Percentiles rank a stretch among this genome's conserved stretches.
phyloP scores from a whole-genome alignment of 2,797 vertebrate genomes.

The Limnodromus scolopaceus region DNA sequence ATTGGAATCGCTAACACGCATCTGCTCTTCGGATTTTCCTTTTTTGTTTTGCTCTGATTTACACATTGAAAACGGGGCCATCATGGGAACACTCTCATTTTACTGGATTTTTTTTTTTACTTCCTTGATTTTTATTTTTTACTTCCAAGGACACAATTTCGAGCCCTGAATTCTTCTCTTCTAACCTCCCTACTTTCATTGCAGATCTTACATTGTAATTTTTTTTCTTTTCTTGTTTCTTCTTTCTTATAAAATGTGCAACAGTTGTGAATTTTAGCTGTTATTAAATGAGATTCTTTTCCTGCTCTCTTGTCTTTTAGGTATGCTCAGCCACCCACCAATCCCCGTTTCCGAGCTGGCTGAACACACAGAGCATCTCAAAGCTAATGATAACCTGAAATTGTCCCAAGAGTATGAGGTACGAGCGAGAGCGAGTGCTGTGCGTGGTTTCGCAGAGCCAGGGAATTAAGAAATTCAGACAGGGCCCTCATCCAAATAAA shows the following conservation, averaged over 20 bases:
- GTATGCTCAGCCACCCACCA: constrained; percentile 97
- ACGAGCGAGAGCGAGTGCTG: constrained; percentile 49
- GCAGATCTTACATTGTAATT: constrained; percentile 75
- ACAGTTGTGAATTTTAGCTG: background rate
- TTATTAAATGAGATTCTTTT: constrained; percentile 34
- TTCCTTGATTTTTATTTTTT: constrained; percentile 20
- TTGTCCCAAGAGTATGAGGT: constrained; percentile 99
- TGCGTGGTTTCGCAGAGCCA: constrained; percentile 3
- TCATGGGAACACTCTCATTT: constrained; percentile 52
- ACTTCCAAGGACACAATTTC: constrained; percentile 74
- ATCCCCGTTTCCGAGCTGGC: constrained; percentile 93
- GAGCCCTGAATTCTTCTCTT: constrained; percentile 84
- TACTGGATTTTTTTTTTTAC: background rate
- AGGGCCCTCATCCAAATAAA: background rate
- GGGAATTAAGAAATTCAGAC: background rate
- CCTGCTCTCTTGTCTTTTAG: constrained; percentile 77
- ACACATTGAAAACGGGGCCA: constrained; percentile 61
- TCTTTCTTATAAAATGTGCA: constrained; percentile 29
- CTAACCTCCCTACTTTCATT: constrained; percentile 76
- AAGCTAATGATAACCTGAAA: constrained; percentile 98
- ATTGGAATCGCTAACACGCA: constrained; percentile 74
- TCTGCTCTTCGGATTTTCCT: constrained; percentile 44
- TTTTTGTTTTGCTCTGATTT: constrained; percentile 59
- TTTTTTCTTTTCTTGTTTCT: constrained; percentile 52
- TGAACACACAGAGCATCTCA: constrained; percentile 96